A percentile compares a stretch with the other conserved stretches of the same genome.
Evolutionary conservation across 2,113 vertebrate species (phyloP).

Genomic region (Anthoscopus minutus): DNA sequence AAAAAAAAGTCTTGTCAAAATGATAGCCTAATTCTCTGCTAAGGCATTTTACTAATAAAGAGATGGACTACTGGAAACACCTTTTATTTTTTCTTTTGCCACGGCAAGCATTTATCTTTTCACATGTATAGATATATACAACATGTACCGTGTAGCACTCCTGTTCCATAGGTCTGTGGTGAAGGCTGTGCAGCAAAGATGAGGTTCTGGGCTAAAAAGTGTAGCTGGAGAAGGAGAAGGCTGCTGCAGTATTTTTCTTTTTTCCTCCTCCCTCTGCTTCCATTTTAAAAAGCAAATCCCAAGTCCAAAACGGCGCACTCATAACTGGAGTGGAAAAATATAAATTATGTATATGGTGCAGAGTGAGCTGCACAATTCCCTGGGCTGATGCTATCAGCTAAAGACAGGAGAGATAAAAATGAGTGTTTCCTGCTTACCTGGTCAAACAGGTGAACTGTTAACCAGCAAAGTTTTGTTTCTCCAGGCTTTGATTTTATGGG

Average conservation of each 20-base stretch:
- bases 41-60: background rate
- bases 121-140: accelerated
- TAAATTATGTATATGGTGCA: conserved; percentile 38
- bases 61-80: background rate
- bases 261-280: background rate
- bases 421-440: conserved; percentile 1
- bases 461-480: conserved; percentile 27
- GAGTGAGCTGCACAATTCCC: background rate
- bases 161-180: background rate
- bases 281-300: background rate
- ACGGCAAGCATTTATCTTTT: background rate
- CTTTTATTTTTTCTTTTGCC: background rate
- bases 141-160: background rate
- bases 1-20: background rate
- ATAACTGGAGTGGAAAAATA: background rate
- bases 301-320: background rate
- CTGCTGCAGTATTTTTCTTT: background rate
- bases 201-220: background rate
- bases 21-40: background rate
- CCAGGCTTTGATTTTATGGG: conserved; percentile 37
- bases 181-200: background rate
- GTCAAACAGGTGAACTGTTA: background rate
- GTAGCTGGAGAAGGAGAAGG: background rate
- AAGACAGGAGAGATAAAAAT: background rate
- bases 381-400: background rate